Conservation (phyloP, 2,888 invertebrate species). For the Rhogogaster chlorosoma region DNA sequence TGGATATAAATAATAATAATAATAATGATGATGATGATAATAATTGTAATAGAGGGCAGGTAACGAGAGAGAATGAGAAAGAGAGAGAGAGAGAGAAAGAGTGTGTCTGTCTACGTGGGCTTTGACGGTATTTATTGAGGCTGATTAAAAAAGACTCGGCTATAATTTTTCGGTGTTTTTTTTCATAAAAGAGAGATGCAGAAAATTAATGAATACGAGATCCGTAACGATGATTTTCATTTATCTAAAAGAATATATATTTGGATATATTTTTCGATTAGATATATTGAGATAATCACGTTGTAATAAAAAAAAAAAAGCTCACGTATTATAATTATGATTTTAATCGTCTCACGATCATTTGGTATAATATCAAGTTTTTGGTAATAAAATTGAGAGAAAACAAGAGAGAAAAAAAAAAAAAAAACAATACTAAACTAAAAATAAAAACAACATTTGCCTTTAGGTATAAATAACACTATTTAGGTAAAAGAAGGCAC, state of each 20-base stretch:
- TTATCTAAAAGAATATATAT: background rate
- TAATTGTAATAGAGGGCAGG: background rate
- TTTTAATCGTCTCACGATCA: background rate
- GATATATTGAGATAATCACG: background rate
- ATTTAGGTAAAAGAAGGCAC: constrained; percentile 3
- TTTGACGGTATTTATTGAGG: background rate
- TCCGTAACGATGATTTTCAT: background rate
- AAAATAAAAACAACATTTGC: background rate
- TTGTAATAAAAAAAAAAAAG: background rate
- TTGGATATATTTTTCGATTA: background rate
- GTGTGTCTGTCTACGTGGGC: background rate
- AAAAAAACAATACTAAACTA: background rate
- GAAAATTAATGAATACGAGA: too few species aligned
- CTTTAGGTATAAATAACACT: constrained; percentile 8
- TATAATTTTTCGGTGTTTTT: too few species aligned
- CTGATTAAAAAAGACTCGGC: background rate
- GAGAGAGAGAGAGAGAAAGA: background rate
- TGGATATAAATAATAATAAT: background rate
- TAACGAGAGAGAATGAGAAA: background rate
- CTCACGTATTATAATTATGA: background rate
- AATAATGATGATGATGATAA: background rate
- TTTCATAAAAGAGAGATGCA: too few species aligned
- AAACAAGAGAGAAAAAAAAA: background rate
- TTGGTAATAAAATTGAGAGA: background rate
- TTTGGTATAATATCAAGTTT: too few species aligned